Evolutionary conservation across 2,888 invertebrate genomes (phyloP).

Genomic region (Drosophila prostipennis): DNA sequence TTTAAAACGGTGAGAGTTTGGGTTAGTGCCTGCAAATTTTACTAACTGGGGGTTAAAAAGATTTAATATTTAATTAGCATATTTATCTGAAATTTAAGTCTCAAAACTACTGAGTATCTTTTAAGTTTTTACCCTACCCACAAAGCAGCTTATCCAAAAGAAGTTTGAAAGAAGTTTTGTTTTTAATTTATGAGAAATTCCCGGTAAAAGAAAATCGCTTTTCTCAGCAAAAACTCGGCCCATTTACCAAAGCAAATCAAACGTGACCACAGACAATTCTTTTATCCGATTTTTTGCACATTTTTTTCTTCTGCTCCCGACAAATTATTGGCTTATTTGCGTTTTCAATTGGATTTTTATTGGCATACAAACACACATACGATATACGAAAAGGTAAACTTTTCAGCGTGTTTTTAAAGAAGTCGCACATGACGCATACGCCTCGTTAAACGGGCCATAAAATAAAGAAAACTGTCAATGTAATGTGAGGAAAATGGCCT

Average conservation of each 20-base stretch:
- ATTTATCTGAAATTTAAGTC: too few relatives aligned
- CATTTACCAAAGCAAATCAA: constrained; percentile 58
- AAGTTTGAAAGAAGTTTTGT: constrained; percentile 4
- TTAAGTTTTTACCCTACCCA: not conserved
- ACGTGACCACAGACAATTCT: constrained; percentile 71
- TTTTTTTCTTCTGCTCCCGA: not conserved
- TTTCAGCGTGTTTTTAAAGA: constrained; percentile 59
- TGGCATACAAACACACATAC: constrained; percentile 21
- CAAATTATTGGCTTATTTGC: constrained; percentile 52
- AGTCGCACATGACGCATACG: constrained; percentile 49
- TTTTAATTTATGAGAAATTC: constrained; percentile 62
- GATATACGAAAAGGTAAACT: constrained; percentile 18
- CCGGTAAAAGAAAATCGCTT: constrained; percentile 26
- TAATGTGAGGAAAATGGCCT: constrained; percentile 55
- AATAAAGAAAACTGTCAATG: constrained; percentile 51
- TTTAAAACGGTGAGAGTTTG: too few relatives aligned
- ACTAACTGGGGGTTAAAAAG: too few relatives aligned
- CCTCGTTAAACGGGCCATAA: constrained; percentile 66
- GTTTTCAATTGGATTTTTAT: constrained; percentile 49
- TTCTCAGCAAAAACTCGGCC: constrained; percentile 51
- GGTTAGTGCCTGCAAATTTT: too few relatives aligned
- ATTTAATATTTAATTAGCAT: too few relatives aligned
- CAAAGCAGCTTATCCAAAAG: not conserved
- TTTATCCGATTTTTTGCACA: not conserved
- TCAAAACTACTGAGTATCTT: too few relatives aligned